Percentiles rank a stretch among this genome's conserved stretches.
These are phyloP conservation scores for Gopherus evgoodei DNA, from an alignment of 2,113 vertebrate species.

Conservation along the genomic window DNA sequence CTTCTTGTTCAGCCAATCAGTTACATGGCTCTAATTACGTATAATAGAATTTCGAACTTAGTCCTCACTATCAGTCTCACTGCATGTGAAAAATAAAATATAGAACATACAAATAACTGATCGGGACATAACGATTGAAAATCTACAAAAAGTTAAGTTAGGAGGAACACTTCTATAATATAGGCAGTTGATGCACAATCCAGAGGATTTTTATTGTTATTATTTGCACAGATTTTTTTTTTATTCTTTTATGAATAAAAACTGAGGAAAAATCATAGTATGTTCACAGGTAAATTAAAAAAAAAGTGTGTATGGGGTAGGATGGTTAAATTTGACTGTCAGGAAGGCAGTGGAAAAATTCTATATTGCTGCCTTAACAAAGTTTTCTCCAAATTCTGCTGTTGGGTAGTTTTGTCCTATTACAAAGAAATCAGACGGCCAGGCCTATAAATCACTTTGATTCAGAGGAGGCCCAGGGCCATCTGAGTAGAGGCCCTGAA, in stretches of 20 bases:
- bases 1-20: no score
- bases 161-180: background rate
- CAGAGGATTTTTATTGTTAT: no score
- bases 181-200: background rate
- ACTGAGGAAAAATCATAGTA: background rate
- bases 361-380: background rate
- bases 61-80: background rate
- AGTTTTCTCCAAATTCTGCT: background rate
- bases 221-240: no score
- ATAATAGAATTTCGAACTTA: no score
- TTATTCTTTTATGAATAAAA: background rate
- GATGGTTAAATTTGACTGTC: background rate
- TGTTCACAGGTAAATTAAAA: background rate
- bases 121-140: background rate
- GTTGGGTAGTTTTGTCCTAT: background rate
- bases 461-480: background rate
- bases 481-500: background rate
- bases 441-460: background rate
- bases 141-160: background rate
- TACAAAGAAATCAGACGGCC: background rate
- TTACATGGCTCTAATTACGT: no score
- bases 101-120: background rate
- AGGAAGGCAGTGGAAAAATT: background rate
- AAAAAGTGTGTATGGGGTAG: background rate
- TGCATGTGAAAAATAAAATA: background rate